A percentile compares a stretch with the other conserved stretches of the same genome.
Conservation (phyloP, 2,797 vertebrate genomes). For the Arremon aurantiirostris region DNA sequence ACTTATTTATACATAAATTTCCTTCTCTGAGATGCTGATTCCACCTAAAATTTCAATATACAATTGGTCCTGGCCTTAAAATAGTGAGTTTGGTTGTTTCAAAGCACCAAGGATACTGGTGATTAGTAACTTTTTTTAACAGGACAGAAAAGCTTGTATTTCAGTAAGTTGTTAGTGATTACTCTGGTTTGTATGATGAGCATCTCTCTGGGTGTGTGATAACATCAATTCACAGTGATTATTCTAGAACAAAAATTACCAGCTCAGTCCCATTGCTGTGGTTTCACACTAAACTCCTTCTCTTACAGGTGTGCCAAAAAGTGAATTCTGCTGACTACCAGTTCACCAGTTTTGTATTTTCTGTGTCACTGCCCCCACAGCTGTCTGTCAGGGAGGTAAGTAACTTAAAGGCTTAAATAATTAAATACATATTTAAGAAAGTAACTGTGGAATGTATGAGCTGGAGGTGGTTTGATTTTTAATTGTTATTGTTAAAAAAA, state of each 20-base stretch:
- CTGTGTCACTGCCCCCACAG: conserved; percentile 92
- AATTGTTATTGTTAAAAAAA: background rate
- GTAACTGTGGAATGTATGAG: background rate
- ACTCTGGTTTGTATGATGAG: background rate
- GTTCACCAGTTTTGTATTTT: conserved; percentile 87
- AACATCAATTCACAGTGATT: background rate
- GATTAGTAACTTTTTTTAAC: background rate
- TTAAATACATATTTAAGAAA: background rate
- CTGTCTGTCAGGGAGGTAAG: conserved; percentile 93
- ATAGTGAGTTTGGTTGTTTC: background rate
- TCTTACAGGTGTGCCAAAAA: conserved; percentile 82
- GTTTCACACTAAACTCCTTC: background rate
- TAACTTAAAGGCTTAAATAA: background rate
- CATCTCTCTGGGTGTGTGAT: background rate
- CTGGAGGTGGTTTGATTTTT: background rate
- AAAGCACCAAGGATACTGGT: background rate
- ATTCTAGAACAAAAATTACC: background rate
- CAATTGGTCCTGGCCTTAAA: background rate
- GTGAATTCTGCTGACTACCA: conserved; percentile 84
- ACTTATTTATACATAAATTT: background rate
- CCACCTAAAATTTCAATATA: background rate
- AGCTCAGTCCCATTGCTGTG: background rate
- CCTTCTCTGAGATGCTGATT: background rate
- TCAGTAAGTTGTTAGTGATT: background rate
- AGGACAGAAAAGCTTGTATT: background rate